Evolutionary conservation across 2,888 invertebrate genomes (phyloP).

Genomic region (Molorchus minor): DNA sequence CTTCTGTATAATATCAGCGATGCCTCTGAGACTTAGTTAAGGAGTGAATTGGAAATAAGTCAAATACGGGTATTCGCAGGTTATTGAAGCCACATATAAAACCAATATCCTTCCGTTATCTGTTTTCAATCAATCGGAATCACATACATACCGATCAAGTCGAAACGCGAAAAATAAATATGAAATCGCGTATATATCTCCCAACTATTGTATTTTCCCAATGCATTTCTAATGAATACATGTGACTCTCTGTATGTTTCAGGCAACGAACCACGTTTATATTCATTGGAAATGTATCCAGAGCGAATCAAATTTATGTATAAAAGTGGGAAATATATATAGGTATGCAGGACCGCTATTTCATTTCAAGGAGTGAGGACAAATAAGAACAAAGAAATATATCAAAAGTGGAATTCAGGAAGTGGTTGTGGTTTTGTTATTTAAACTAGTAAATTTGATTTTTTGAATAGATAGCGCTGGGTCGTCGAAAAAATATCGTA

Average conservation of each 20-base stretch:
- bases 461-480: no score
- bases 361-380: no score
- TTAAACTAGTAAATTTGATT: no score
- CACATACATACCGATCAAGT: conserved; percentile 51
- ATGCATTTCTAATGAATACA: conserved; percentile 47
- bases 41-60: conserved; percentile 9
- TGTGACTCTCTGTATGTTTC: conserved; percentile 39
- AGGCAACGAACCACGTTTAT: conserved; percentile 47
- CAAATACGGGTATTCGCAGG: conserved; percentile 2
- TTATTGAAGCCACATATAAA: conserved; percentile 34
- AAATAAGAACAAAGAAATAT: no score
- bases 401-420: no score
- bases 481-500: no score
- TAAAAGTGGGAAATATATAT: conserved; percentile 34
- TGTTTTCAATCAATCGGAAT: conserved; percentile 54
- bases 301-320: conserved; percentile 37
- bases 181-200: conserved; percentile 36
- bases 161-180: conserved; percentile 45
- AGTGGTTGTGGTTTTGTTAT: no score
- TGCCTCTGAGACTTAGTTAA: neutral
- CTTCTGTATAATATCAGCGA: neutral
- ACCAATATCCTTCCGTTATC: conserved; percentile 44
- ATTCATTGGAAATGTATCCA: conserved; percentile 47
- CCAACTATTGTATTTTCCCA: conserved; percentile 46
- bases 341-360: no score